Conservation (phyloP, 2,888 invertebrate genomes). For the Doris montereyensis region DNA sequence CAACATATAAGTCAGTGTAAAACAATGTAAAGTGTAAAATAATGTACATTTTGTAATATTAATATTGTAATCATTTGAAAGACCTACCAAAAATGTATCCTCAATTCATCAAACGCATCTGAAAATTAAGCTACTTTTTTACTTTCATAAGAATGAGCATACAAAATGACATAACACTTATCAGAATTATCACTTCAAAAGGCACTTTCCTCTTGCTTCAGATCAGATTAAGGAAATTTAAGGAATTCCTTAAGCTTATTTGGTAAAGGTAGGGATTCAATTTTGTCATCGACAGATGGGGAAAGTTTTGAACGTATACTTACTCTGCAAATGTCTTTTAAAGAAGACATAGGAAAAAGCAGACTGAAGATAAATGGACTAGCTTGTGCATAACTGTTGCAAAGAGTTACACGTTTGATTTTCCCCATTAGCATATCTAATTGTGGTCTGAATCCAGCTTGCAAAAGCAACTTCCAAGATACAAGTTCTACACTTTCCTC, state of each 20-base stretch:
- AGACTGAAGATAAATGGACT: slow-evolving; percentile 59
- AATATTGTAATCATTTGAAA: too few relatives aligned
- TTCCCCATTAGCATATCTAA: slow-evolving; percentile 54
- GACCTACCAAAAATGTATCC: too few relatives aligned
- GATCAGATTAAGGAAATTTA: too few relatives aligned
- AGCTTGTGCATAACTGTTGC: slow-evolving; percentile 64
- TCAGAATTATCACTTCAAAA: too few relatives aligned
- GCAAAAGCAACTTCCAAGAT: slow-evolving; percentile 61
- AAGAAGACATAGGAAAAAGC: slow-evolving; percentile 57
- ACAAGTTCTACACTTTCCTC: slow-evolving; percentile 60
- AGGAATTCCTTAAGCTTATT: slow-evolving; percentile 51
- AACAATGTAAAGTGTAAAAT: too few relatives aligned
- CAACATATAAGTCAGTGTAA: too few relatives aligned
- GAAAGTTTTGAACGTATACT: slow-evolving; percentile 52
- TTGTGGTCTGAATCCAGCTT: slow-evolving; percentile 59
- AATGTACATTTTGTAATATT: too few relatives aligned
- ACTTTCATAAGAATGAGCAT: too few relatives aligned
- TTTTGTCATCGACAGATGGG: slow-evolving; percentile 54
- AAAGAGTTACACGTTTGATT: slow-evolving; percentile 60
- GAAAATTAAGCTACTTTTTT: too few relatives aligned
- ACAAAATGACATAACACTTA: too few relatives aligned
- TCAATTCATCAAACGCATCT: too few relatives aligned
- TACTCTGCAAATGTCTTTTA: slow-evolving; percentile 59
- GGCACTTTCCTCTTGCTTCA: too few relatives aligned
- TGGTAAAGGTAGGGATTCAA: slow-evolving; percentile 56